Evolutionary conservation across 2,113 vertebrate species (phyloP).

Genomic region (Rhegmatorhina hoffmannsi): DNA sequence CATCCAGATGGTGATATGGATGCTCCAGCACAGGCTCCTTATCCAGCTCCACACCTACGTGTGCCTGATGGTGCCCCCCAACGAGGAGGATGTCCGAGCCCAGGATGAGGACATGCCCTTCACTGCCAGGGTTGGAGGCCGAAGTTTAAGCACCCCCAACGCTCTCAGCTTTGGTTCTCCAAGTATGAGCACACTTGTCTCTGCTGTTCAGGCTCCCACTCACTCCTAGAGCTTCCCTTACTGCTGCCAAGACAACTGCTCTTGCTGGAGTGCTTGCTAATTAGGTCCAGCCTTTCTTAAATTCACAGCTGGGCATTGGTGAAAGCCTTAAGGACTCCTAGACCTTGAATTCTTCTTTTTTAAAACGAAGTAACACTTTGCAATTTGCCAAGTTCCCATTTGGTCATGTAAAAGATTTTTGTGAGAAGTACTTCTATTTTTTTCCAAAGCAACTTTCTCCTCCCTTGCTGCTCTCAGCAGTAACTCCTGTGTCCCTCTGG

Average conservation of each 20-base stretch:
- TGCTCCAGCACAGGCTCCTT: slow-evolving; percentile 92
- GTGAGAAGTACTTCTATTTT: background rate
- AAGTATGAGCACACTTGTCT: slow-evolving; percentile 75
- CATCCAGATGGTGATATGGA: slow-evolving; percentile 99
- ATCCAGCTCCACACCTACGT: slow-evolving; percentile 96
- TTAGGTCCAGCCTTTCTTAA: background rate
- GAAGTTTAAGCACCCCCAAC: slow-evolving; percentile 93
- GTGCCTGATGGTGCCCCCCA: slow-evolving; percentile 90
- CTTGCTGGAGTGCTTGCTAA: background rate
- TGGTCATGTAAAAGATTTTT: background rate
- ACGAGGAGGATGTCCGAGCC: slow-evolving; percentile 79
- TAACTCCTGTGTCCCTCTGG: background rate
- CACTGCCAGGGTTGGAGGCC: slow-evolving; percentile 82
- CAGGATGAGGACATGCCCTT: slow-evolving; percentile 84
- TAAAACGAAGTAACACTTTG: background rate
- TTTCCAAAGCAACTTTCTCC: background rate
- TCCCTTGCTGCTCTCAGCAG: background rate
- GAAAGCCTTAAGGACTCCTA: background rate
- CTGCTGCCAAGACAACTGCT: background rate
- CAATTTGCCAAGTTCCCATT: background rate
- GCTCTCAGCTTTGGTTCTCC: slow-evolving; percentile 97
- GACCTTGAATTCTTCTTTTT: background rate
- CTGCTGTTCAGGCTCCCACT: background rate
- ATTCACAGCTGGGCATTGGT: background rate
- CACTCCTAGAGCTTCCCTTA: background rate